Evolutionary conservation across 2,888 invertebrate species (phyloP).

Genomic region (Brenthis hecate): DNA sequence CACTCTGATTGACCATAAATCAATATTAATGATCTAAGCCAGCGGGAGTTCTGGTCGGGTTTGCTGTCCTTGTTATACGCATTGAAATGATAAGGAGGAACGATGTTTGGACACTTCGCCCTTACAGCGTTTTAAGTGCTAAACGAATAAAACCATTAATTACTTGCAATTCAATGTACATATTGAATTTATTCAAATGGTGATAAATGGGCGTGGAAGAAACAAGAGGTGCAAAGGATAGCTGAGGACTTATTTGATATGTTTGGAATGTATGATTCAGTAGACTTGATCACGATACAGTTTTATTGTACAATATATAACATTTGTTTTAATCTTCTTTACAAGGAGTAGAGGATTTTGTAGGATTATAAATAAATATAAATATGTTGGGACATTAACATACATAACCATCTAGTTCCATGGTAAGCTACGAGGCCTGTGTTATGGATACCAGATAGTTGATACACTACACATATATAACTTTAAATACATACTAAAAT

Average conservation of each 20-base stretch:
- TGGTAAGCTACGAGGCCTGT: no score
- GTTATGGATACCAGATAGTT: no score
- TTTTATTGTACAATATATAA: slow-evolving; percentile 15
- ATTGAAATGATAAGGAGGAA: slow-evolving; percentile 52
- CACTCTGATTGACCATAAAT: slow-evolving; percentile 83
- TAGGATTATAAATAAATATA: neutral
- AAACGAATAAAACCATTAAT: slow-evolving; percentile 83
- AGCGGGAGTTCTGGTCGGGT: slow-evolving; percentile 72
- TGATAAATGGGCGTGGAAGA: slow-evolving; percentile 74
- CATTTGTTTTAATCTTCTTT: slow-evolving; percentile 12
- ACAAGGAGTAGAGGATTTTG: neutral
- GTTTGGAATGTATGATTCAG: slow-evolving; percentile 64
- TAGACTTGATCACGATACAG: slow-evolving; percentile 49
- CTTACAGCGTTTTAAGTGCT: slow-evolving; percentile 81
- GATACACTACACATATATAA: no score
- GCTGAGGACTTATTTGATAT: slow-evolving; percentile 45
- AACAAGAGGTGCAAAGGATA: slow-evolving; percentile 73
- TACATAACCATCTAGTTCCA: no score
- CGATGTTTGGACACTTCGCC: slow-evolving; percentile 79
- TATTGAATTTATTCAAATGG: slow-evolving; percentile 83
- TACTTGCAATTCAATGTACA: slow-evolving; percentile 82
- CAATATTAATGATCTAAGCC: slow-evolving; percentile 81
- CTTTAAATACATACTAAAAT: no score
- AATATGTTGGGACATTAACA: no score
- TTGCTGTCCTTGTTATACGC: slow-evolving; percentile 52